Base-by-base conservation (phyloP, 2,888 invertebrate genomes). In the Torymus texanus region DNA sequence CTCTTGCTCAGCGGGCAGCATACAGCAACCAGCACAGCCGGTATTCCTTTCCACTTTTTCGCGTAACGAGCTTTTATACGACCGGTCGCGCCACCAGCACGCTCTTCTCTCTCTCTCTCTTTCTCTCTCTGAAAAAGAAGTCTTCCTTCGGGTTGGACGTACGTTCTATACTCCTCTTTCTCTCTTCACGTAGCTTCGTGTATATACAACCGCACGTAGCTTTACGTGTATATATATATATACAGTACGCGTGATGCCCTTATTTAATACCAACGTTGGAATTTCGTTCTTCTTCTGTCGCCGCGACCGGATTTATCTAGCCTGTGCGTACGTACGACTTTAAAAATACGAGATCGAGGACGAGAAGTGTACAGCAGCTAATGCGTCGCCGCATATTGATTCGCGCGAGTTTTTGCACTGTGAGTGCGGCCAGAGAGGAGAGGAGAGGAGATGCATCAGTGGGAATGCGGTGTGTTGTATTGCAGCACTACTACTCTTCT, bases 11-110 rank as follows among this genome's bases (percentile, higher is more conserved):
- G 41, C 41, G 8, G 41, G 41, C 8, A 41, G 41, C 41, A 21
- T 21, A 21, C 21, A 41, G 41, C 41, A 41, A 41, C 41, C 41
- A 41, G 24, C 21, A 16, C 58, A 50, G 58, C 67, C 51, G 61
- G 75, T 75, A 74, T 79, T 73, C 73, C 56, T 56, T 72, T 76
- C 75, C 74, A 80, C 80, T 76, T 76, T 76, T 76, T 76, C 62
- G 68, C n/a, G 41, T 50, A 29, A 70, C 76, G 76, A 76, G 76
- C 76, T 76, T 68, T 76, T 55, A 41, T 41, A 29, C 76, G 76
- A 67, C 61, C 75, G 67, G 74, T 74, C 74, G 74, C 41, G 41
- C 41, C 8, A 41, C 41, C 41, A 41, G 41, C 41, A 41, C 41
- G 8, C 41, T 5, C 29, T 5, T 8, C 3, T 8, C 5, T 8